These are phyloP conservation scores for Sminthurinus aureus DNA, from an alignment of 2,888 invertebrate species.

Conservation along the genomic window DNA sequence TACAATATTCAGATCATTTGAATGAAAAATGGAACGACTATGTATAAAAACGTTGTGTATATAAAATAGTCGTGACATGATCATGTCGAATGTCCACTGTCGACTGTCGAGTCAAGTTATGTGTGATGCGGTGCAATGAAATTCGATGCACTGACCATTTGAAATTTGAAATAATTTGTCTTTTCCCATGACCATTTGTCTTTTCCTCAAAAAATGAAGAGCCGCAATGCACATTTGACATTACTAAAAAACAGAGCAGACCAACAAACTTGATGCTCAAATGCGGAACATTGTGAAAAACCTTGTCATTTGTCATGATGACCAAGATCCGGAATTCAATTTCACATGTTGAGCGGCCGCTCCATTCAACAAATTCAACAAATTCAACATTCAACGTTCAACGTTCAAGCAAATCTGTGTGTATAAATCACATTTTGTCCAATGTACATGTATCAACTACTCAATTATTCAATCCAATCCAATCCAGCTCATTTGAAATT, in stretches of 20 bases:
- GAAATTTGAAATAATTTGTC: too few relatives aligned
- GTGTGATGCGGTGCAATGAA: too few relatives aligned
- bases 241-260: neutral
- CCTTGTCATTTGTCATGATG: constrained; percentile 17
- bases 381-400: too few relatives aligned
- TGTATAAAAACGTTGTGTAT: constrained; percentile 20
- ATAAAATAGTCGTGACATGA: too few relatives aligned
- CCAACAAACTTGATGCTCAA: neutral
- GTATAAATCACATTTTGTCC: too few relatives aligned
- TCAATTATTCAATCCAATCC: neutral
- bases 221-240: neutral
- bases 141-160: too few relatives aligned
- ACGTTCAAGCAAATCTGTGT: too few relatives aligned
- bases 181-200: constrained; percentile 30
- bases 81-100: too few relatives aligned
- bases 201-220: constrained; percentile 29
- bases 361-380: neutral
- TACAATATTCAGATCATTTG: too few relatives aligned
- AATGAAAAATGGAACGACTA: too few relatives aligned
- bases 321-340: neutral
- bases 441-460: neutral
- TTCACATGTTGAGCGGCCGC: neutral
- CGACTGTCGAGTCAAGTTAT: too few relatives aligned
- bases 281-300: neutral
- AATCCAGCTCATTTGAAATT: too few relatives aligned